Conservation (phyloP, 2,113 vertebrate species). For the Anguilla japonica region DNA sequence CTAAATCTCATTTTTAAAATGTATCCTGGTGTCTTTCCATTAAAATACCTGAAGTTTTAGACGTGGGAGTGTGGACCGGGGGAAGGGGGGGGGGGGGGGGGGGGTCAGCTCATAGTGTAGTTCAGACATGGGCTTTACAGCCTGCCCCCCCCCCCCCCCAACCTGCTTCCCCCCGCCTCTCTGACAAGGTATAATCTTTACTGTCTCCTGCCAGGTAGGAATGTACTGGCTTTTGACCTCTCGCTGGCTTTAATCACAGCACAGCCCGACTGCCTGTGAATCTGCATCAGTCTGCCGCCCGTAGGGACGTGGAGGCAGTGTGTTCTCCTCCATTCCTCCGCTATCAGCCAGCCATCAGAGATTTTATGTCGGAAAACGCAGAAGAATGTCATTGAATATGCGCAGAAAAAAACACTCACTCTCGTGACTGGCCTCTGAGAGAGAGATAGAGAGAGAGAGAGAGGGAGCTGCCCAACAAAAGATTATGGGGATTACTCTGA, state of each 20-base stretch:
- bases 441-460: too few species aligned
- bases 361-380: not conserved
- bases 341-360: not conserved
- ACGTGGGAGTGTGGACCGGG: conserved; percentile 31
- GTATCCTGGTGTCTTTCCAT: conserved; percentile 50
- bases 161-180: conserved; percentile 33
- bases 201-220: conserved; percentile 42
- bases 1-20: conserved; percentile 57
- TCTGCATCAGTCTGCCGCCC: not conserved
- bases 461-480: not conserved
- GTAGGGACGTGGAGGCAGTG: not conserved
- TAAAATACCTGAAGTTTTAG: conserved; percentile 51
- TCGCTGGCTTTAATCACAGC: conserved; percentile 37
- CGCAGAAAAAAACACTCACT: too few species aligned
- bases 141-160: not conserved
- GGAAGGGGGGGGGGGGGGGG: too few species aligned
- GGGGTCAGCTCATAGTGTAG: too few species aligned
- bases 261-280: conserved; percentile 19
- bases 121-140: conserved; percentile 23
- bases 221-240: conserved; percentile 45
- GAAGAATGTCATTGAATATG: not conserved
- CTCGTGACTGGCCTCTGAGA: not conserved
- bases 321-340: not conserved
- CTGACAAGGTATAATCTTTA: conserved; percentile 31
- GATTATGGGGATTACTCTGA: not conserved